Conservation (phyloP, 2,888 invertebrate species). For the Cheilosia urbana region DNA sequence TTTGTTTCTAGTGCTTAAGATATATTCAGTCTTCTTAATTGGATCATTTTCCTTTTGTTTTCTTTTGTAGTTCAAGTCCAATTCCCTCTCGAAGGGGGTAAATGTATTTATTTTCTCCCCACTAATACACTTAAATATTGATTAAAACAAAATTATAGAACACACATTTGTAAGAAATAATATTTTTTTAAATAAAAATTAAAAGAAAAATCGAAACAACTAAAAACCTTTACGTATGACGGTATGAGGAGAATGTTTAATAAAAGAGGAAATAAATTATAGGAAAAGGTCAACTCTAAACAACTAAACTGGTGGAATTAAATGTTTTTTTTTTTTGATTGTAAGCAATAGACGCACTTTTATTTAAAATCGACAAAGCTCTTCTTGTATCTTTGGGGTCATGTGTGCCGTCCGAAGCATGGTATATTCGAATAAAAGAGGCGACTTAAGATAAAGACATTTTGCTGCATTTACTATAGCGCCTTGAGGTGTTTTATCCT, state of each 20-base stretch:
- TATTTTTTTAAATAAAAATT: constrained; percentile 72
- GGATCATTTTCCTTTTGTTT: constrained; percentile 18
- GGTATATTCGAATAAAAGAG: too few species aligned
- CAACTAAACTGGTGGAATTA: constrained; percentile 58
- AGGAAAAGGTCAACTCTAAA: constrained; percentile 40
- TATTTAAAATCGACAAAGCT: not conserved
- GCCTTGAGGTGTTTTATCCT: too few species aligned
- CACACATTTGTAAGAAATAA: constrained; percentile 73
- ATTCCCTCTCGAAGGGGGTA: constrained; percentile 4
- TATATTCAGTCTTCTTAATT: not conserved
- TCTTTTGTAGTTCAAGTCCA: constrained; percentile 24
- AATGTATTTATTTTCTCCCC: constrained; percentile 25
- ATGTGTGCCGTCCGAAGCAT: too few species aligned
- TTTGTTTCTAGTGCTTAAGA: not conserved
- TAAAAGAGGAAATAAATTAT: constrained; percentile 45
- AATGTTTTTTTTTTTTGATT: constrained; percentile 59
- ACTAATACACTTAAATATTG: constrained; percentile 50
- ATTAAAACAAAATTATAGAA: constrained; percentile 55
- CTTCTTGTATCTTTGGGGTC: too few species aligned
- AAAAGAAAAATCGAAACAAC: constrained; percentile 21
- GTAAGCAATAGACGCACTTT: constrained; percentile 20
- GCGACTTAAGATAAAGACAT: too few species aligned
- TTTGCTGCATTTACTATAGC: too few species aligned
- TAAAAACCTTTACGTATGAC: constrained; percentile 31
- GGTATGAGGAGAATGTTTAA: constrained; percentile 24